Evolutionary conservation across 1,140 invertebrate genomes (phyloP).

Genomic region (Aporrectodea caliginosa): DNA sequence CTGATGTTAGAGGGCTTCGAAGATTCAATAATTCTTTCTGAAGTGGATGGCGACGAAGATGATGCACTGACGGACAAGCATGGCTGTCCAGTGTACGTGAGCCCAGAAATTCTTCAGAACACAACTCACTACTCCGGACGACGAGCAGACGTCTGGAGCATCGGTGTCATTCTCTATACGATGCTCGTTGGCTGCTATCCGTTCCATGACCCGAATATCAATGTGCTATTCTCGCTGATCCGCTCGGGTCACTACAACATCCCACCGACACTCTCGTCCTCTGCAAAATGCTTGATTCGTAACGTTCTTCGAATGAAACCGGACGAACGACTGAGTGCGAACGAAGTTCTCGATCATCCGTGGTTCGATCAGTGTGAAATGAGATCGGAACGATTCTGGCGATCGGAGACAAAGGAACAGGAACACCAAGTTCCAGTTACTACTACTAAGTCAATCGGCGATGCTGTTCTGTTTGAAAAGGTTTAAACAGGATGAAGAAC

Average conservation of each 20-base stretch:
- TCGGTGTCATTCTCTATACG: conserved; percentile 92
- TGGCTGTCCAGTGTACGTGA: conserved; percentile 95
- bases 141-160: conserved; percentile 91
- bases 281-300: conserved; percentile 79
- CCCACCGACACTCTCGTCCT: conserved; percentile 77
- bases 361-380: conserved; percentile 43
- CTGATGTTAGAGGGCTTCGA: conserved; percentile 87
- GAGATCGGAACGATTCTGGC: background rate
- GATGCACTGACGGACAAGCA: conserved; percentile 85
- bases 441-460: too few species aligned
- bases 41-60: conserved; percentile 60
- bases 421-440: too few species aligned
- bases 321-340: conserved; percentile 72
- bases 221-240: conserved; percentile 84
- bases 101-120: conserved; percentile 72
- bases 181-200: conserved; percentile 96
- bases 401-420: too few species aligned
- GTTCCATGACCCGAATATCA: conserved; percentile 88
- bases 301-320: conserved; percentile 79
- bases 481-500: too few species aligned
- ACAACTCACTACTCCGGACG: conserved; percentile 76
- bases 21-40: conserved; percentile 80
- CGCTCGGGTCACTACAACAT: conserved; percentile 80
- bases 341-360: conserved; percentile 76
- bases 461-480: too few species aligned